Evolutionary conservation across 2,888 invertebrate species (phyloP), one percentile per base, ranked within the genome.

Genomic region (Drosophila percnosoma): DNA sequence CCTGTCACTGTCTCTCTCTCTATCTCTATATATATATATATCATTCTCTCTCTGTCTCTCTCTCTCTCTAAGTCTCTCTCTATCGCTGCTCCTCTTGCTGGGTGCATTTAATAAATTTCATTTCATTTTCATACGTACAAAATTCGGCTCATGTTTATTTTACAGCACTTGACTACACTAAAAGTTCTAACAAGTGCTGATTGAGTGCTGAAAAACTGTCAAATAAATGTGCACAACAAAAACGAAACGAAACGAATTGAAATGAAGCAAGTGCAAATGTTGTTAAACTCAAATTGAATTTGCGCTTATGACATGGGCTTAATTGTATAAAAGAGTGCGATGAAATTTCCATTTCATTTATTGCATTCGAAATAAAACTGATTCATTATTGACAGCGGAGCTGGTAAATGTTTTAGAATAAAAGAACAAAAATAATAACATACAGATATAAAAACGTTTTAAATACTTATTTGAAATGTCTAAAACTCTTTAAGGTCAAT

Each of bases 161-260:
- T 89, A 89, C 82, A 68, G 61, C 77, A 61, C 75, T 82, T 75
- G 80, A 68, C 70, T 74, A 73, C 82, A 82, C 82, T 77, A 87
- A 85, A 87, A 85, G 80, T 89, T 84, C 89, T 87, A 85, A 89
- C 84, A 85, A 87, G 85, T 87, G 75, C 84, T 87, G 84, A 85
- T 85, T 87, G 89, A 89, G 89, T 78, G 81, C 73, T 82, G 80
- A 73, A 83, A 84, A 83, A 87, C 82, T 84, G 83, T 88, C 83
- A 88, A 88, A 88, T 87, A 83, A 79, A 62, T 63, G 65, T 66
- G 52, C 49, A 57, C 38, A 73, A 65, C 52, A 58, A 64, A 54
- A 54, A 53, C 21, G 33, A 54, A 54, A 40, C 11, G 24, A 53
- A 34, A 49, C 29, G n/a, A 51, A 54, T 62, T 21, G 51, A 21